phyloP scores from a whole-genome alignment of 2,888 invertebrate species.

The Branchellion lobata region DNA sequence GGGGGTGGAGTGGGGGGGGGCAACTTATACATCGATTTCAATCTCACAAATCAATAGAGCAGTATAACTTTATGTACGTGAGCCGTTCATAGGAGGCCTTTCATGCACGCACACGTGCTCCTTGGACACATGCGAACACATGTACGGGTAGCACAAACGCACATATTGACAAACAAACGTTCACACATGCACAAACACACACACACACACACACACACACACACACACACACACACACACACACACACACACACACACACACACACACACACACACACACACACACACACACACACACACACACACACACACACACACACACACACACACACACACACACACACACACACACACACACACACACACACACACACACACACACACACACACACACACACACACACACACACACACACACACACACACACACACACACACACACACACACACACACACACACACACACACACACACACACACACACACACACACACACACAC shows the following conservation, averaged over 20 bases:
- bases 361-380: neutral
- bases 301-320: neutral
- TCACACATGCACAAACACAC: neutral
- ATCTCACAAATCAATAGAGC: conserved; percentile 12
- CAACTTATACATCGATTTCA: neutral
- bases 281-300: neutral
- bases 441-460: no score
- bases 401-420: neutral
- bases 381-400: neutral
- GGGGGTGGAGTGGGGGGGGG: no score
- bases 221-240: neutral
- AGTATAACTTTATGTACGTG: neutral
- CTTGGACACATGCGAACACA: neutral
- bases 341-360: neutral
- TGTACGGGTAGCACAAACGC: no score
- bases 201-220: neutral
- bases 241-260: neutral
- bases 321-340: neutral
- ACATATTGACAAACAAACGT: no score
- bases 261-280: neutral
- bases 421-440: no score
- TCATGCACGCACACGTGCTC: neutral
- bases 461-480: conserved; percentile 28
- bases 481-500: conserved; percentile 25
- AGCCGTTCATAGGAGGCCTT: no score